Evolutionary conservation across 2,888 invertebrate species (phyloP), one percentile per base, ranked within the genome.

Genomic region (Mystacides longicornis): DNA sequence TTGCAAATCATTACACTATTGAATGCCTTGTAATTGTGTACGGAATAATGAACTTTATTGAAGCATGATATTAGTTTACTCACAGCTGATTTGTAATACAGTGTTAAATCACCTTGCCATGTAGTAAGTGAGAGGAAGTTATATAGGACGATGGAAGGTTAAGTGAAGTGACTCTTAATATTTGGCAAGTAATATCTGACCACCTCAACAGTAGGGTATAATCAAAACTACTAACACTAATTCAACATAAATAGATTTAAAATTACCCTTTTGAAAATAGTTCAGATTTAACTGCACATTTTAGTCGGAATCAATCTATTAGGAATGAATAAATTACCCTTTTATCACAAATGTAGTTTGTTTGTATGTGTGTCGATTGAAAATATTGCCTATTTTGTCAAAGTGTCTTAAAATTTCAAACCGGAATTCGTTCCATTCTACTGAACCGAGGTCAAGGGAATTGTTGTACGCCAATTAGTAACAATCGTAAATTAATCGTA

Each of bases 51-150:
- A 37, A 16, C 37, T 37, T 37, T 37, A 37, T 37, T 37, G 16
- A 37, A 27, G 27, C 27, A 37, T 37, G 14, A 16, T n/a, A n/a
- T 37, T 37, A 14, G 14, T 7, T 27, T 27, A 27, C 7, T 7
- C 5, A 7, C 11, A 7, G 27, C 27, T 7, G 27, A 37, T 37
- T 37, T 37, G 37, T 37, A 37, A 37, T 16, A 37, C 14, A n/a
- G 16, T 37, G 37, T 37, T 14, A 37, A 37, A 37, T 37, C 37
- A 37, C 37, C 37, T 37, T 37, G 37, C 16, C 37, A 37, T 37
- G n/a, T n/a, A n/a, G n/a, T n/a, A n/a, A 37, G 37, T 37, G 37
- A 37, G 37, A 37, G 37, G 37, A 37, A 37, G 37, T 11, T 27
- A 27, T 27, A 37, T 14, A 14, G 37, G 14, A 14, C 37, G 4